These are phyloP conservation scores for Leguminivora glycinivorella DNA, from an alignment of 1,140 invertebrate genomes.

Conservation along the genomic window DNA sequence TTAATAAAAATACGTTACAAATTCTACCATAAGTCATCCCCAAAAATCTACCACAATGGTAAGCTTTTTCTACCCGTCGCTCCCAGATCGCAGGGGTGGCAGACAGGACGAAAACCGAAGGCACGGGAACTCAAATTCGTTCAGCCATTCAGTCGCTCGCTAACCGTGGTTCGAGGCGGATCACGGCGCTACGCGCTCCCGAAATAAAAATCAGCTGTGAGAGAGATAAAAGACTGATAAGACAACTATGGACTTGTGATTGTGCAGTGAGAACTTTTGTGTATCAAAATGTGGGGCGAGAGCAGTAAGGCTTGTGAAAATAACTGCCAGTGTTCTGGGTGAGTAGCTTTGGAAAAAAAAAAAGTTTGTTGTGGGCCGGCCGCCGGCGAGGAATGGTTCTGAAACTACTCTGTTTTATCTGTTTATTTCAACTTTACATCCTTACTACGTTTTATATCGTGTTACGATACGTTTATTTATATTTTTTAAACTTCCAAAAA, in stretches of 20 bases:
- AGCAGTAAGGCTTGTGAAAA: slow-evolving; percentile 63
- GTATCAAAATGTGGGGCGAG: slow-evolving; percentile 65
- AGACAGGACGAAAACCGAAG: slow-evolving; percentile 27
- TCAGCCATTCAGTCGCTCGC: slow-evolving; percentile 37
- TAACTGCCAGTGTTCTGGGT: slow-evolving; percentile 70
- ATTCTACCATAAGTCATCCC: background rate
- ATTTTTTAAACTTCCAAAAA: background rate
- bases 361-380: slow-evolving; percentile 2
- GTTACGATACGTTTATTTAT: background rate
- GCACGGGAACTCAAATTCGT: slow-evolving; percentile 31
- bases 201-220: slow-evolving; percentile 38
- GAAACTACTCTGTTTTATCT: background rate
- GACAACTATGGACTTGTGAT: slow-evolving; percentile 47
- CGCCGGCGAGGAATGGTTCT: background rate
- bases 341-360: slow-evolving; percentile 37
- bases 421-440: slow-evolving; percentile 1
- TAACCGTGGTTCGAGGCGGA: slow-evolving; percentile 28
- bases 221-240: slow-evolving; percentile 42
- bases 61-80: slow-evolving; percentile 37
- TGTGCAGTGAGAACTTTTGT: slow-evolving; percentile 42
- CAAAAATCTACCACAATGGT: slow-evolving; percentile 36
- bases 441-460: background rate
- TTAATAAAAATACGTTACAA: background rate
- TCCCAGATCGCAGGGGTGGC: slow-evolving; percentile 38
- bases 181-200: slow-evolving; percentile 13